phyloP scores from a whole-genome alignment of 2,113 vertebrate genomes.

The Hystrix brachyura region DNA sequence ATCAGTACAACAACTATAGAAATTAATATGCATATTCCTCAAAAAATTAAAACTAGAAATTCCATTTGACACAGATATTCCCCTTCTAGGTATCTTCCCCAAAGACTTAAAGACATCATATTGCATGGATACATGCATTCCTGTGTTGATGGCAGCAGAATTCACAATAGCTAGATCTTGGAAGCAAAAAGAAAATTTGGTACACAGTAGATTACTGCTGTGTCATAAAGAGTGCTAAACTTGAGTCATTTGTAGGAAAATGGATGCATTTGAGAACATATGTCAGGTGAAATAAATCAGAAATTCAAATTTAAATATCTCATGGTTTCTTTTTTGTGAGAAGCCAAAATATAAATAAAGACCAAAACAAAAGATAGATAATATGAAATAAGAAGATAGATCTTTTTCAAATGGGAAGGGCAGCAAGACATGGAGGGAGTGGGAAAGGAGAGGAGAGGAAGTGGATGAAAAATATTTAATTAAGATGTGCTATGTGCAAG shows the following conservation, averaged over 20 bases:
- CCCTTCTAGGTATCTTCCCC: background rate
- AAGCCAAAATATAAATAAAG: background rate
- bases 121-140: background rate
- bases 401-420: background rate
- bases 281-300: background rate
- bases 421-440: background rate
- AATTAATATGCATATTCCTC: background rate
- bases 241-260: background rate
- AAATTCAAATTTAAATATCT: background rate
- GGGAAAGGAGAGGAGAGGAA: background rate
- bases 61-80: background rate
- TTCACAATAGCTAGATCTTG: background rate
- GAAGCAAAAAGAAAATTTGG: background rate
- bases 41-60: background rate
- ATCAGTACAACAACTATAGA: too few species aligned
- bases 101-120: background rate
- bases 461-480: background rate
- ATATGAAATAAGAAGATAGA: background rate
- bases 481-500: background rate
- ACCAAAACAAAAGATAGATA: background rate
- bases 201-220: background rate
- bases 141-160: background rate
- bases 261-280: background rate
- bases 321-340: background rate
- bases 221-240: background rate